Percentiles rank a stretch among this genome's conserved stretches.
These are phyloP conservation scores for Odontamblyopus rebecca DNA, from an alignment of 2,797 vertebrate genomes.

Conservation along the genomic window DNA sequence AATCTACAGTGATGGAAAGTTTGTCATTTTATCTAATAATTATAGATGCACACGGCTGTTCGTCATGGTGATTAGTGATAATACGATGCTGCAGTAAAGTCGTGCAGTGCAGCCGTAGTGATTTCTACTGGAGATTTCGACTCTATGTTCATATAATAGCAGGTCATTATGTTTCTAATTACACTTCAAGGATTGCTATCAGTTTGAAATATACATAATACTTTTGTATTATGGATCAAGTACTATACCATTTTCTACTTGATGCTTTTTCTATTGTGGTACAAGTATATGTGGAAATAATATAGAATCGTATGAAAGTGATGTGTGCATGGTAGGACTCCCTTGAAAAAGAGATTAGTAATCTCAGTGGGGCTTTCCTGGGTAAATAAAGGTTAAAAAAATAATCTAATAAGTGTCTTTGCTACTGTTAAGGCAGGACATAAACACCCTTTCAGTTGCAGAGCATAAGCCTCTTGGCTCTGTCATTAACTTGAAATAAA, in stretches of 20 bases:
- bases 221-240: no score
- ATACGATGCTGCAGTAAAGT: slow-evolving; percentile 2
- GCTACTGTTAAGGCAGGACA: no score
- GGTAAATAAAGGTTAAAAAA: no score
- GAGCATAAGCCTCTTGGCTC: no score
- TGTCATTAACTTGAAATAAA: no score
- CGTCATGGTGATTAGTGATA: slow-evolving; percentile 10
- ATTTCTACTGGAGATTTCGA: not conserved
- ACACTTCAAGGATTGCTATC: not conserved
- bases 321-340: no score
- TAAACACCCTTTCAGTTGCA: no score
- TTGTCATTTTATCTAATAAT: slow-evolving; percentile 14
- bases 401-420: no score
- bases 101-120: not conserved
- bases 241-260: not conserved
- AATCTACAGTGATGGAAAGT: slow-evolving; percentile 12
- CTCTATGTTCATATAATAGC: not conserved
- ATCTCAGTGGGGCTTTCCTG: no score
- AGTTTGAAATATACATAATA: not conserved
- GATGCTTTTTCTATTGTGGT: not conserved
- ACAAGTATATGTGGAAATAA: not conserved
- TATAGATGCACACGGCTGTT: slow-evolving; percentile 14
- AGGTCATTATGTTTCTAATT: slow-evolving; percentile 5
- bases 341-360: no score
- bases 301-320: not conserved